Evolutionary conservation across 2,888 invertebrate species (phyloP), one percentile per base, ranked within the genome.

Genomic region (Rhyacophila evoluta): DNA sequence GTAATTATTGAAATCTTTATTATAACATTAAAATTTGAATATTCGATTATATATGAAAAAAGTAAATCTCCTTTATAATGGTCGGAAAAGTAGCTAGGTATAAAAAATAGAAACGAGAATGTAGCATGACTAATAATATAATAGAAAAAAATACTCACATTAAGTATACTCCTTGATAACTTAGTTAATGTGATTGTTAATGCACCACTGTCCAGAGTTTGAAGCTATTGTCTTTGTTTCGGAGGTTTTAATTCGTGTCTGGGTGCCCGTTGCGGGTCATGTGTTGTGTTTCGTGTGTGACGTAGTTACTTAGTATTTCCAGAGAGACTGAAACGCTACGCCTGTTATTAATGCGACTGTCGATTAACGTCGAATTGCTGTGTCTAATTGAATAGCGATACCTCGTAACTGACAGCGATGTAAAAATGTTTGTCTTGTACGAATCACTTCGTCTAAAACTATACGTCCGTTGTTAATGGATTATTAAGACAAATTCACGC

Each of bases 341-440:
- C 29, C 29, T 29, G 27, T 68, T 69, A 28, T 69, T 69, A 69
- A 69, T 69, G 29, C 15, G 69, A 33, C 6, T 28, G 69, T 69
- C 69, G 69, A 69, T 69, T 69, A 69, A 69, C 69, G 29, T 8
- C 28, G 69, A 69, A 69, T 27, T 12, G 12, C n/a, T 15, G 6
- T 55, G 15, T 5, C 69, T 69, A 29, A 69, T 69, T 11, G 69
- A 10, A 29, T 15, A n/a, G 69, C 6, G 69, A 69, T 69, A 12
- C 69, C 28, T 6, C 15, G 29, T 69, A 55, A 55, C 25, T 25
- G 55, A 25, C 55, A 19, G 5, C 25, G 10, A 33, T 19, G 15
- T 55, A 55, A 55, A n/a, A 3, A 19, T 55, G 55, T 55, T 55
- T 55, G 55, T 19, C 1, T 55, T 55, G 19, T 19, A 25, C 19